A percentile compares a stretch with the other conserved stretches of the same genome.
phyloP scores from a whole-genome alignment of 2,113 vertebrate species.

The Oryzias woworae region DNA sequence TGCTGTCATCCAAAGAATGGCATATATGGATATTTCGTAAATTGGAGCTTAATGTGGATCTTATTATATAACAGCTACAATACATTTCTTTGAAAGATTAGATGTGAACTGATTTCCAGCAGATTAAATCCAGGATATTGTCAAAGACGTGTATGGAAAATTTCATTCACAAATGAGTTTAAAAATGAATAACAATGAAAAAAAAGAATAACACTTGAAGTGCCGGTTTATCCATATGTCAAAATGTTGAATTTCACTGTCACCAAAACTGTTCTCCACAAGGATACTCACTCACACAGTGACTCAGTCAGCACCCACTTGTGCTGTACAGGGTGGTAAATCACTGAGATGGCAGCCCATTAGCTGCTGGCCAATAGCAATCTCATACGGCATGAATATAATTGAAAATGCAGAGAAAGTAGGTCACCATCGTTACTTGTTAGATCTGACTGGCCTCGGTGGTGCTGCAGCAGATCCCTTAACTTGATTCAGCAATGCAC shows the following conservation, averaged over 20 bases:
- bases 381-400: conserved; percentile 55
- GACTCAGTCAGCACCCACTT: conserved; percentile 13
- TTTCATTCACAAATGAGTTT: too few species aligned
- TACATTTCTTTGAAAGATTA: conserved; percentile 5
- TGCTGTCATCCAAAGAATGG: neutral
- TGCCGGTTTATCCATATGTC: neutral
- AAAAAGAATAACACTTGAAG: conserved; percentile 8
- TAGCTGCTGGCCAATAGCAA: conserved; percentile 53
- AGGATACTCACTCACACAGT: conserved; percentile 3
- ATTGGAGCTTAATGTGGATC: conserved; percentile 13
- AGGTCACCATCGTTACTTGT: conserved; percentile 24
- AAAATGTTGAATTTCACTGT: neutral
- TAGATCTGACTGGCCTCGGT: neutral
- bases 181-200: neutral
- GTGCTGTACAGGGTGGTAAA: conserved; percentile 28
- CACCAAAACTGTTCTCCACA: neutral
- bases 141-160: too few species aligned
- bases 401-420: conserved; percentile 58
- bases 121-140: neutral
- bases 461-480: conserved; percentile 7
- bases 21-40: conserved; percentile 5
- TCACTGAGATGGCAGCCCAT: conserved; percentile 51
- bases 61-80: conserved; percentile 7
- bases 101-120: conserved; percentile 19
- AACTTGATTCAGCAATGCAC: conserved; percentile 30